A percentile compares a stretch with the other conserved stretches of the same genome.
These are phyloP conservation scores for Furcifer pardalis DNA, from an alignment of 2,797 vertebrate species.

Conservation along the genomic window DNA sequence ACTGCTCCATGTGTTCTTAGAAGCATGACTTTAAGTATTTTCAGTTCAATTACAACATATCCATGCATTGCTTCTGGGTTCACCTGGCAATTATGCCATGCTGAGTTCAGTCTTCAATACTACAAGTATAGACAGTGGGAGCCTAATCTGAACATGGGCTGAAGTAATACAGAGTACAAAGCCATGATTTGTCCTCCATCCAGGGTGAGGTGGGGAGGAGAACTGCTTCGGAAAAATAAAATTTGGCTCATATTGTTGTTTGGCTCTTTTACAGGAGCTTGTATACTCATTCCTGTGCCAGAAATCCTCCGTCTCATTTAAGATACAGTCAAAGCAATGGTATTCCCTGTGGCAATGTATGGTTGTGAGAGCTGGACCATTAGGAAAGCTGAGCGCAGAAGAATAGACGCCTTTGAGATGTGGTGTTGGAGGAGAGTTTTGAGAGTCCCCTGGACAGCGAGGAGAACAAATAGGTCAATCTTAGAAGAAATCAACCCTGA, in stretches of 20 bases:
- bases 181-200: neutral
- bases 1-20: slow-evolving; percentile 34
- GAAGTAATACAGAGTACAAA: slow-evolving; percentile 17
- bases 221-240: neutral
- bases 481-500: too few relatives aligned
- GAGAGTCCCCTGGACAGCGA: too few relatives aligned
- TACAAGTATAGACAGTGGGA: neutral
- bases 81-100: slow-evolving; percentile 23
- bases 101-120: slow-evolving; percentile 17
- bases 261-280: neutral
- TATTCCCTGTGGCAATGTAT: too few relatives aligned
- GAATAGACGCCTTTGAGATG: too few relatives aligned
- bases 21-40: slow-evolving; percentile 43
- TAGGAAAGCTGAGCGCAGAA: too few relatives aligned
- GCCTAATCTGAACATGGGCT: neutral
- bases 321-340: too few relatives aligned
- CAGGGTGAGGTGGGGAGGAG: neutral
- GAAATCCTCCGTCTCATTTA: neutral
- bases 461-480: too few relatives aligned
- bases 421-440: too few relatives aligned
- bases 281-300: neutral
- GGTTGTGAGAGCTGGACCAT: too few relatives aligned
- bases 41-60: slow-evolving; percentile 33
- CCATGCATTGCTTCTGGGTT: slow-evolving; percentile 32
- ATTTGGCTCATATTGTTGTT: neutral